These are phyloP conservation scores for Xestia c-nigrum DNA, from an alignment of 2,888 invertebrate species.

Conservation along the genomic window DNA sequence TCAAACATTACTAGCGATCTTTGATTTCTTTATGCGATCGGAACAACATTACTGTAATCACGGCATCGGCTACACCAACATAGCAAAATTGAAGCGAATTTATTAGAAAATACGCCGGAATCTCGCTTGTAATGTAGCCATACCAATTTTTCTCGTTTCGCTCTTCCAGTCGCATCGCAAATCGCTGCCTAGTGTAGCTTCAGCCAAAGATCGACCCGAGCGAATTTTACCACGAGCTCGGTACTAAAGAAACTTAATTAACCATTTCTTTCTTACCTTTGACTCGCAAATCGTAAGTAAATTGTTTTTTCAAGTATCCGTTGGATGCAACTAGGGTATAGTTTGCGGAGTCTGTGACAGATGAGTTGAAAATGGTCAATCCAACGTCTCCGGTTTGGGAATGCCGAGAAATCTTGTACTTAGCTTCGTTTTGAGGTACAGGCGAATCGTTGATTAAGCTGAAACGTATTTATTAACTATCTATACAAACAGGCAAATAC, in stretches of 20 bases:
- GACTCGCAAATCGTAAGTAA: conserved; percentile 71
- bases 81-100: too few relatives aligned
- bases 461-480: conserved; percentile 4
- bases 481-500: background rate
- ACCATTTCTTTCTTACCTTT: conserved; percentile 70
- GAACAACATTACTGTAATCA: too few relatives aligned
- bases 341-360: conserved; percentile 76
- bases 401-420: conserved; percentile 59
- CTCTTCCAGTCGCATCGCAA: too few relatives aligned
- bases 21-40: too few relatives aligned
- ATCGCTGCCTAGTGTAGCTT: too few relatives aligned
- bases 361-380: conserved; percentile 68
- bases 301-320: conserved; percentile 61
- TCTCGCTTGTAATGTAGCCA: too few relatives aligned
- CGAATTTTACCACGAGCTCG: too few relatives aligned
- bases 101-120: too few relatives aligned
- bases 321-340: conserved; percentile 80
- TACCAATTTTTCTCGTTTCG: too few relatives aligned
- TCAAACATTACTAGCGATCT: too few relatives aligned
- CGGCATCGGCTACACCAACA: too few relatives aligned
- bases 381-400: conserved; percentile 41
- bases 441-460: conserved; percentile 65
- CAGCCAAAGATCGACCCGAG: too few relatives aligned
- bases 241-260: background rate
- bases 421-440: conserved; percentile 60